Percentiles rank a stretch among this genome's conserved stretches.
Conservation (phyloP, 1,140 invertebrate species). For the Hydropsyche tenuis region DNA sequence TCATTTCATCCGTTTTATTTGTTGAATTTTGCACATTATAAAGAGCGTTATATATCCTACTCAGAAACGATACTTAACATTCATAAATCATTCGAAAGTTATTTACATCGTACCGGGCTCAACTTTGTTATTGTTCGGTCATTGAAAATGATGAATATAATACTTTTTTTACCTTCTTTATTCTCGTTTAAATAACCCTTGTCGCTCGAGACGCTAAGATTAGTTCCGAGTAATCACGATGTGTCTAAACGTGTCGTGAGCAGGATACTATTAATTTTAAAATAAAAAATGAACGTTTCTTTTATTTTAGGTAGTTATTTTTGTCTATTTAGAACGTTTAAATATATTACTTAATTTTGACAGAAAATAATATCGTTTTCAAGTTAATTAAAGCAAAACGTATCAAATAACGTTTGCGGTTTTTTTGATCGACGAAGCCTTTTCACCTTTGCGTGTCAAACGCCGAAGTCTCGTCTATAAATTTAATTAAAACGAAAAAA, state of each 20-base stretch:
- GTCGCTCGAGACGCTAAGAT: background rate
- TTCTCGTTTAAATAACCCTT: slow-evolving; percentile 18
- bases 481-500: too few relatives aligned
- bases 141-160: slow-evolving; percentile 24
- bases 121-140: slow-evolving; percentile 6
- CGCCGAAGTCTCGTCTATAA: background rate
- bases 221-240: slow-evolving; percentile 30
- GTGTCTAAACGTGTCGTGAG: slow-evolving; percentile 25
- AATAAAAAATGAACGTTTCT: too few relatives aligned
- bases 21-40: too few relatives aligned
- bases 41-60: too few relatives aligned
- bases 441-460: slow-evolving; percentile 22
- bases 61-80: too few relatives aligned
- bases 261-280: slow-evolving; percentile 10
- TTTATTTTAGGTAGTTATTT: too few relatives aligned
- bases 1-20: too few relatives aligned
- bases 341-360: too few relatives aligned
- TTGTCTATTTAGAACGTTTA: too few relatives aligned
- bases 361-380: too few relatives aligned
- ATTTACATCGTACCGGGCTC: background rate
- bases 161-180: slow-evolving; percentile 8
- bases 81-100: background rate
- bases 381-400: too few relatives aligned
- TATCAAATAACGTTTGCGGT: slow-evolving; percentile 1
- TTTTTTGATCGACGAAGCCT: background rate